Base-by-base conservation (phyloP, 2,113 vertebrate species). In the Phainopepla nitens region DNA sequence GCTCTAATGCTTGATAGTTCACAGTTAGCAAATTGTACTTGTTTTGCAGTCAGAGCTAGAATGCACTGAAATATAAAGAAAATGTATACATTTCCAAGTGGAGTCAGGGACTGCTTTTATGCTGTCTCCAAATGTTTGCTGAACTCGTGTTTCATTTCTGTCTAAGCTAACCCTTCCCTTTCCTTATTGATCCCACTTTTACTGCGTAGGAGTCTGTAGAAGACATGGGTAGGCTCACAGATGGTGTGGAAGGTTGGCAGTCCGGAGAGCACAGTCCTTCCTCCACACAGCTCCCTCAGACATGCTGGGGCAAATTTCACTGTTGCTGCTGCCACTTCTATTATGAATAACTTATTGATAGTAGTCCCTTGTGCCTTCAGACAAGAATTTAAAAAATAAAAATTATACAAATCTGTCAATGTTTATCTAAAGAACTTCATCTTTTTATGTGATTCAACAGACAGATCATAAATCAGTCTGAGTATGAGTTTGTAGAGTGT, bases 311-410 rank as follows among this genome's bases (percentile, higher is more conserved):
- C 18, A 61, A 70, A 87, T 69, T 68, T 54, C 2, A 0, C 31
- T 72, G 58, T 9, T 79, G 69, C 44, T 94, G 81, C 69, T 81
- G 72, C 36, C 18, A 47, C 57, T 76, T 90, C 35, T 8, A 0
- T 35, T 65, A 31, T 28, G 3, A 89, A 64, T 65, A 87, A 85
- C 42, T 72, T 71, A 73, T 13, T 61, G 53, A 50, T 16, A 20
- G 79, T 24, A 66, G 51, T 54, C 65, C 47, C 61, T 80, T 47
- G 25, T 75, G 87, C 42, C 73, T 89, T 93, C 53, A 60, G 76
- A 60, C 2, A 7, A 75, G 22, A 47, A 57, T 17, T 87, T 29
- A 5, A 56, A 42, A 85, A 45, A 23, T 13, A 78, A 13, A 9
- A 80, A 36, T 15, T 0, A 33, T 25, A 62, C 7, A 70, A 80